These are phyloP conservation scores for Hemicrepidius hirtus DNA, from an alignment of 2,888 invertebrate species.

Conservation along the genomic window DNA sequence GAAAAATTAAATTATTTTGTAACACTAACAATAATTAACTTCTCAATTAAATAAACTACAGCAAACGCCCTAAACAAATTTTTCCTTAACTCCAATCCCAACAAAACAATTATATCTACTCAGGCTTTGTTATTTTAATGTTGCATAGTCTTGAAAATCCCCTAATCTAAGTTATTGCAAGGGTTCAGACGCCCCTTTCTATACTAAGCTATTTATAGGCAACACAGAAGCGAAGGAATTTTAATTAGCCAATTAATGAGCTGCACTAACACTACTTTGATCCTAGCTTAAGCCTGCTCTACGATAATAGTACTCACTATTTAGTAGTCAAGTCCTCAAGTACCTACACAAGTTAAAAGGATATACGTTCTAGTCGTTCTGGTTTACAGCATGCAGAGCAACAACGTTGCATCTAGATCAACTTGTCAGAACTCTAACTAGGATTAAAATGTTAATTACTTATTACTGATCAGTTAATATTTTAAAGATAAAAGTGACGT, in stretches of 20 bases:
- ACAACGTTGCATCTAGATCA: too few species aligned
- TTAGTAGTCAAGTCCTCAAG: conserved; percentile 26
- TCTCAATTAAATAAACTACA: too few species aligned
- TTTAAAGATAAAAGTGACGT: too few species aligned
- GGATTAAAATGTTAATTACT: too few species aligned
- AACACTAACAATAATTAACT: too few species aligned
- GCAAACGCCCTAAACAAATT: too few species aligned
- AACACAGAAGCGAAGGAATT: conserved; percentile 49
- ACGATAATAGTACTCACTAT: conserved; percentile 30
- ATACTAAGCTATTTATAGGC: conserved; percentile 38
- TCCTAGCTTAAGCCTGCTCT: conserved; percentile 37
- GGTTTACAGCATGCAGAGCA: too few species aligned
- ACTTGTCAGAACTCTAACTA: too few species aligned
- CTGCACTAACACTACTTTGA: conserved; percentile 44
- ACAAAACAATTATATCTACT: not conserved
- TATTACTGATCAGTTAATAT: too few species aligned
- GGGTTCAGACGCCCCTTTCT: conserved; percentile 13
- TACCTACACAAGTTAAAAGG: too few species aligned
- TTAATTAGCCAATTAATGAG: conserved; percentile 55
- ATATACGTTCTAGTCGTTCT: too few species aligned
- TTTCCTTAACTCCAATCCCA: not conserved
- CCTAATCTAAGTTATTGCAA: conserved; percentile 1
- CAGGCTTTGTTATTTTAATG: not conserved
- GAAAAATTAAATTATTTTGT: too few species aligned
- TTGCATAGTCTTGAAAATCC: not conserved